Evolutionary conservation across 2,113 vertebrate genomes (phyloP).

Genomic region (Phainopepla nitens): DNA sequence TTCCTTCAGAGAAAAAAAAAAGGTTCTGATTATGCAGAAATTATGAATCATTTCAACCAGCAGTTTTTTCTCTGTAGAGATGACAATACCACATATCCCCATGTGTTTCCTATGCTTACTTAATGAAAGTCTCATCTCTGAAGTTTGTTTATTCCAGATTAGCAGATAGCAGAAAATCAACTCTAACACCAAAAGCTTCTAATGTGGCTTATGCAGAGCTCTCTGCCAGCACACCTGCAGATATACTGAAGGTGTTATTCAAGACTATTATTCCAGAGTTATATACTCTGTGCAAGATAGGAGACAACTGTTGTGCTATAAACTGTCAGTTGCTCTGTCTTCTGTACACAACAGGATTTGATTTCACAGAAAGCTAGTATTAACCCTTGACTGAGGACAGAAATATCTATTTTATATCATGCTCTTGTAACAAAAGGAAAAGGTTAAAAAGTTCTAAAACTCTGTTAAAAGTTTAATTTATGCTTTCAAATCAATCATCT

Average conservation of each 20-base stretch:
- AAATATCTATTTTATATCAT: not conserved
- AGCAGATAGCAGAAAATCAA: slow-evolving; percentile 34
- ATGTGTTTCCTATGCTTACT: slow-evolving; percentile 11
- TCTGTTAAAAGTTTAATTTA: not conserved
- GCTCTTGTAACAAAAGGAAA: not conserved
- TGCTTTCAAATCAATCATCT: not conserved
- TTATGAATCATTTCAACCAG: not conserved
- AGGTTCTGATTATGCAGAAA: not conserved
- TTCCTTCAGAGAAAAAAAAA: not conserved
- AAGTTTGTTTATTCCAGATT: slow-evolving; percentile 33
- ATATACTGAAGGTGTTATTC: not conserved
- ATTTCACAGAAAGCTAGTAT: slow-evolving; percentile 21
- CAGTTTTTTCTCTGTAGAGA: not conserved
- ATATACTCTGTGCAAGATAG: not conserved
- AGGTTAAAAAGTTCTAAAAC: not conserved
- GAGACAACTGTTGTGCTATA: not conserved
- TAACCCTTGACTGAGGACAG: not conserved
- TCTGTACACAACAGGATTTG: not conserved
- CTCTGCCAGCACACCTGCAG: slow-evolving; percentile 40
- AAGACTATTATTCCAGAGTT: not conserved
- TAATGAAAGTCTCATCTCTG: slow-evolving; percentile 2
- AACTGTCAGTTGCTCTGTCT: not conserved
- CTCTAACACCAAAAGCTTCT: slow-evolving; percentile 10
- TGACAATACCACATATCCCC: not conserved
- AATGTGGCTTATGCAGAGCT: not conserved